These are phyloP conservation scores for Mycalesis mineus DNA, from an alignment of 2,888 invertebrate species.

Conservation along the genomic window DNA sequence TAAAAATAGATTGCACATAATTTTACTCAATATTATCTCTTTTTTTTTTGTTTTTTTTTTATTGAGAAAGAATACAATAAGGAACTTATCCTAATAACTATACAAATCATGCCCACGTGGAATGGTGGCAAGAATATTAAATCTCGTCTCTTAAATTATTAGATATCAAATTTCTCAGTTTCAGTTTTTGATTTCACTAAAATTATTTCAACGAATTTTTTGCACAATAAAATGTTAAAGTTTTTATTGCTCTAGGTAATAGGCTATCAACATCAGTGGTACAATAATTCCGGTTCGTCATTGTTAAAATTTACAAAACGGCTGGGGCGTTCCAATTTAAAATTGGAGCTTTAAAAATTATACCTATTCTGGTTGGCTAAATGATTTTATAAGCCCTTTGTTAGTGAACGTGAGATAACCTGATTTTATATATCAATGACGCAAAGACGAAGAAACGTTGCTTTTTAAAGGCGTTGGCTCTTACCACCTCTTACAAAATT, in stretches of 20 bases:
- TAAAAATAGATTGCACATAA: too few relatives aligned
- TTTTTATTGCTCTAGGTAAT: conserved; percentile 9
- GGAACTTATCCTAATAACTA: too few relatives aligned
- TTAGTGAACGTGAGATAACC: conserved; percentile 7
- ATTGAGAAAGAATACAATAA: too few relatives aligned
- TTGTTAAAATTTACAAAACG: conserved; percentile 8
- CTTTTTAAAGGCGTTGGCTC: too few relatives aligned
- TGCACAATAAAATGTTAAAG: background rate
- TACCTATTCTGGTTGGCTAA: background rate
- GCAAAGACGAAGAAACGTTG: conserved; percentile 13
- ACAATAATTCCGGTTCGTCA: conserved; percentile 7
- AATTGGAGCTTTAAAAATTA: conserved; percentile 8
- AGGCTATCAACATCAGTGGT: conserved; percentile 11
- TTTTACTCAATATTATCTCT: too few relatives aligned
- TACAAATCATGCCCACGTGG: too few relatives aligned
- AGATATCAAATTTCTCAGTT: background rate
- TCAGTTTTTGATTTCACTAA: background rate
- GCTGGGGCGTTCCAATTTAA: conserved; percentile 3
- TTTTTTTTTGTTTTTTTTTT: too few relatives aligned
- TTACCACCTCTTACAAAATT: too few relatives aligned
- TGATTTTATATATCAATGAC: conserved; percentile 19
- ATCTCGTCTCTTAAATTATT: background rate
- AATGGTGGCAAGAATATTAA: too few relatives aligned
- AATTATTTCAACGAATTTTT: background rate
- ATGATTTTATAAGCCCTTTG: conserved; percentile 3